phyloP scores from a whole-genome alignment of 2,888 invertebrate genomes.

The Creontiades dilutus region DNA sequence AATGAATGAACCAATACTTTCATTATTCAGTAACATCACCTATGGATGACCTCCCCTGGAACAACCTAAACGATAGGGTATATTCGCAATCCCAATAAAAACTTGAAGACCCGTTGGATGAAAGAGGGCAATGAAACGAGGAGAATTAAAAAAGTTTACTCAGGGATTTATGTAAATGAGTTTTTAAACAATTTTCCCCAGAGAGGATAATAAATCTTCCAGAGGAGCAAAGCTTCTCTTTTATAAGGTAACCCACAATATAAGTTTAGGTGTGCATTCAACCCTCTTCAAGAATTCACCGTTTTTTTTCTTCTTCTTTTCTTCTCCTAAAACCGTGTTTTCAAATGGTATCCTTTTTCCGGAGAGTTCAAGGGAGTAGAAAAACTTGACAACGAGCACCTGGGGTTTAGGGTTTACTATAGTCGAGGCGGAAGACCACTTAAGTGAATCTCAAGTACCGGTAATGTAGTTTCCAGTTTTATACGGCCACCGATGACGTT shows the following conservation, averaged over 20 bases:
- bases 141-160: constrained; percentile 58
- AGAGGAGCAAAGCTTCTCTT: background rate
- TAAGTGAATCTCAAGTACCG: background rate
- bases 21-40: background rate
- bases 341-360: background rate
- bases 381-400: constrained; percentile 57
- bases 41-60: background rate
- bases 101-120: background rate
- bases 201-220: constrained; percentile 53
- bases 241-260: constrained; percentile 18
- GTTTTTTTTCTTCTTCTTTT: too few relatives aligned
- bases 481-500: constrained; percentile 48
- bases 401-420: constrained; percentile 61
- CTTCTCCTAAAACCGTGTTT: background rate
- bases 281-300: constrained; percentile 3
- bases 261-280: constrained; percentile 41
- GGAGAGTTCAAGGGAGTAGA: background rate
- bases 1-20: too few relatives aligned
- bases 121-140: constrained; percentile 36
- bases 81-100: background rate
- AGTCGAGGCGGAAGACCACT: constrained; percentile 34
- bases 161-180: constrained; percentile 65
- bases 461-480: constrained; percentile 27
- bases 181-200: constrained; percentile 55
- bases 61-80: background rate